These are phyloP conservation scores for Albula goreensis DNA, from an alignment of 2,113 vertebrate genomes.

Conservation along the genomic window DNA sequence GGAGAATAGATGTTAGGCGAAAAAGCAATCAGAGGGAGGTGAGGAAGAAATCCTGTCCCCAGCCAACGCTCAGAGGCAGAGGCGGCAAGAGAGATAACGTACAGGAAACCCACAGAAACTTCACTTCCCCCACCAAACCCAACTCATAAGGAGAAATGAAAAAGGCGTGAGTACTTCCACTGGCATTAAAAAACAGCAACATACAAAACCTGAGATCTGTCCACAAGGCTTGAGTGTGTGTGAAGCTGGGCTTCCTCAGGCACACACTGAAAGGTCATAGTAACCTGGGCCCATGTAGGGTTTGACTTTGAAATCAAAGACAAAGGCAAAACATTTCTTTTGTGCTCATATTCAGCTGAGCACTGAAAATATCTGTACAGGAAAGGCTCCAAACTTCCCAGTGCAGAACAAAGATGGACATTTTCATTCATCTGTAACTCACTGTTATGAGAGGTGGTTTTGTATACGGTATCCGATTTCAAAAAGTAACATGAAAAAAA, in stretches of 20 bases:
- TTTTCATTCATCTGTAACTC: too few relatives aligned
- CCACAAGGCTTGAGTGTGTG: background rate
- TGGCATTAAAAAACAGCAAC: background rate
- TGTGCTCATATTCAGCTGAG: too few relatives aligned
- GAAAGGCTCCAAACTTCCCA: too few relatives aligned
- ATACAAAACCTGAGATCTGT: background rate
- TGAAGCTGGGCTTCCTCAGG: background rate
- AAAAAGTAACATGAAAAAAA: too few relatives aligned
- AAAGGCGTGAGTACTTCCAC: constrained; percentile 41
- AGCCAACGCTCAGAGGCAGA: background rate
- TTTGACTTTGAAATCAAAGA: background rate
- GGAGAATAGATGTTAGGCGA: background rate
- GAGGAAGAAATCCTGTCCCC: constrained; percentile 3
- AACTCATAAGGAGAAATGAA: constrained; percentile 26
- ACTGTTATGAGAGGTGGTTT: too few relatives aligned
- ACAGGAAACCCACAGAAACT: constrained; percentile 47
- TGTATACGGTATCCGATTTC: too few relatives aligned
- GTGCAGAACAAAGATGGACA: too few relatives aligned
- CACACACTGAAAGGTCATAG: background rate
- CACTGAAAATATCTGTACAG: too few relatives aligned
- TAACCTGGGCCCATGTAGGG: background rate
- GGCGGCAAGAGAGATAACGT: constrained; percentile 32
- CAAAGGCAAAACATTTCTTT: background rate
- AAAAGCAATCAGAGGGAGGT: background rate
- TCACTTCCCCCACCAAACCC: constrained; percentile 34